A percentile compares a stretch with the other conserved stretches of the same genome.
Evolutionary conservation across 1,140 invertebrate genomes (phyloP).

Genomic region (Zaprionus gabonicus): DNA sequence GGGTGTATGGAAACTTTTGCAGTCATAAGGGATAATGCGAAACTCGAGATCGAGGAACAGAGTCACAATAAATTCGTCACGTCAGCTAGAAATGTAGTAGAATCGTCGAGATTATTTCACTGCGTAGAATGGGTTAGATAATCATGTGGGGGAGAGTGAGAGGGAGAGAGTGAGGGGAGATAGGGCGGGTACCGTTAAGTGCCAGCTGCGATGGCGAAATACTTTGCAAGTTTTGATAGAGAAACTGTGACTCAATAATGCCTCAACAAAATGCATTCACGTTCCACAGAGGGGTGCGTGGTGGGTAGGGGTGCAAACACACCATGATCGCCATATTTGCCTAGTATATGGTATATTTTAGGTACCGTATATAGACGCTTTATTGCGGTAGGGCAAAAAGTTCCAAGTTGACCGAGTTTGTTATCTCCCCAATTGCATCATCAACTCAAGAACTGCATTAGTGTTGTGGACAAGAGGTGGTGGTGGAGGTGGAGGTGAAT

Average conservation of each 20-base stretch:
- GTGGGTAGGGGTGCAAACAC: neutral
- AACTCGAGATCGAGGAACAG: neutral
- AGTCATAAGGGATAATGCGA: neutral
- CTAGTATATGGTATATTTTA: neutral
- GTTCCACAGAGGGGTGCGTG: neutral
- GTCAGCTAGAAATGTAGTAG: neutral
- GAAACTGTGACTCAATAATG: conserved; percentile 7
- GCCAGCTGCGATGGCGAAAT: neutral
- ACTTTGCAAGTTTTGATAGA: neutral
- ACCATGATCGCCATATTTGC: neutral
- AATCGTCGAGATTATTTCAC: neutral
- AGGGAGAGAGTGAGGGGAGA: neutral
- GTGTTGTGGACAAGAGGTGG: neutral
- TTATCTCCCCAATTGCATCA: conserved; percentile 28
- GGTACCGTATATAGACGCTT: neutral
- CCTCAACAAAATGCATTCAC: conserved; percentile 13
- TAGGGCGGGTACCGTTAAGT: neutral
- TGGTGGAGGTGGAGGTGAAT: too few species aligned
- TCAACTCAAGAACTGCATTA: conserved; percentile 8
- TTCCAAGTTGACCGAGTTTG: conserved; percentile 21
- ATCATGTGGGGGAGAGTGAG: neutral
- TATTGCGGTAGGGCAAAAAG: conserved; percentile 24
- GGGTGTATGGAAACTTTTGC: neutral
- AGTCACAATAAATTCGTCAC: neutral
- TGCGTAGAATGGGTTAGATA: neutral